Evolutionary conservation across 2,888 invertebrate genomes (phyloP).

Genomic region (Cheilosia soror): DNA sequence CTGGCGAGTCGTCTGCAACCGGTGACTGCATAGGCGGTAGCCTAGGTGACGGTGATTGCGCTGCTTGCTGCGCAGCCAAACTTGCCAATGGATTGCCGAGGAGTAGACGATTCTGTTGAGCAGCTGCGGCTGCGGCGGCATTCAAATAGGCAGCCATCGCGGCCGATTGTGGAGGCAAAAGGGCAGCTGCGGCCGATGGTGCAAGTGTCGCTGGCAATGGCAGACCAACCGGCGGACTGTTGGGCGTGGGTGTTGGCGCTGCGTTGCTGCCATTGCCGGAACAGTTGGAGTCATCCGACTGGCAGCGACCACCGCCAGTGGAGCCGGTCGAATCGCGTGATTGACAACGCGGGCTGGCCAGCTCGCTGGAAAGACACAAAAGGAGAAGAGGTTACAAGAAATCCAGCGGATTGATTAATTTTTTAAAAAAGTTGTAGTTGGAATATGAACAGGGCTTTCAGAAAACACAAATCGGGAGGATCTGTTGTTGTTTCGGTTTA

Average conservation of each 20-base stretch:
- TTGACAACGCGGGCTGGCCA: conserved; percentile 90
- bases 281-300: conserved; percentile 90
- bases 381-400: neutral
- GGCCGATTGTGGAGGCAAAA: conserved; percentile 91
- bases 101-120: conserved; percentile 89
- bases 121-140: conserved; percentile 88
- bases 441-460: too few relatives aligned
- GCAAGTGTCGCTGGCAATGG: conserved; percentile 88
- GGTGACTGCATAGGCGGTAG: conserved; percentile 86
- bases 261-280: conserved; percentile 86
- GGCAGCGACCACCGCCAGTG: conserved; percentile 88
- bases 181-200: conserved; percentile 86
- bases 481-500: too few relatives aligned
- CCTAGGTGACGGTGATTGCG: conserved; percentile 83
- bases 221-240: conserved; percentile 88
- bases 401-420: neutral
- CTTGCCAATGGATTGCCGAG: conserved; percentile 91
- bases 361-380: conserved; percentile 87
- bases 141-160: conserved; percentile 92
- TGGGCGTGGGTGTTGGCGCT: conserved; percentile 85
- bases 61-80: too few relatives aligned
- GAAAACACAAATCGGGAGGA: too few relatives aligned
- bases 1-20: conserved; percentile 85
- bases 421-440: neutral
- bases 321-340: conserved; percentile 90